These are phyloP conservation scores for Ricordea florida DNA, from an alignment of 92 coral and sea anemone genomes.

Conservation along the genomic window DNA sequence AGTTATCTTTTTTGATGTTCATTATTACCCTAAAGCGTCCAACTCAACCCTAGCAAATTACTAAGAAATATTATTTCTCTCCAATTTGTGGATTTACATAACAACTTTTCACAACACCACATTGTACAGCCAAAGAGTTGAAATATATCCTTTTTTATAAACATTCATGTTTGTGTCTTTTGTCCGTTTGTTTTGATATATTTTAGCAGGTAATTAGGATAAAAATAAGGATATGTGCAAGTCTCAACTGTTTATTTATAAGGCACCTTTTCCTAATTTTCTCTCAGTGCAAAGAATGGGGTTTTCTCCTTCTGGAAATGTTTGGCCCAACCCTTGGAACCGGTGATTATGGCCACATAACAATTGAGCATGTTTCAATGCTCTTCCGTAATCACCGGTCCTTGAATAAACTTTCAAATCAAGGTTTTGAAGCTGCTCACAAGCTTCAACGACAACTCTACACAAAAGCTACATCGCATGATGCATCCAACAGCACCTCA, in stretches of 20 bases:
- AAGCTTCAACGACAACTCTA: conserved; percentile 33
- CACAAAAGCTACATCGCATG: conserved; percentile 31
- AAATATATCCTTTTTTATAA: neutral
- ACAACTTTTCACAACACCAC: neutral
- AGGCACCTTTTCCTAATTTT: neutral
- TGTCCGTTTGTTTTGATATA: neutral
- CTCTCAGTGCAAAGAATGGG: conserved; percentile 53
- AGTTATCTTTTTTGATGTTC: neutral
- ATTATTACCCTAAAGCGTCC: neutral
- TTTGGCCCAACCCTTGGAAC: conserved; percentile 41
- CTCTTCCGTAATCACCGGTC: conserved; percentile 23
- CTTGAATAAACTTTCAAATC: conserved; percentile 5
- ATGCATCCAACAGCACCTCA: neutral
- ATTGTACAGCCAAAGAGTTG: neutral
- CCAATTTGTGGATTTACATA: neutral
- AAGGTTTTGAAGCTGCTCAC: conserved; percentile 38
- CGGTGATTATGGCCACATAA: conserved; percentile 40
- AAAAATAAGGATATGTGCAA: neutral
- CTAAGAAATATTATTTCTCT: neutral
- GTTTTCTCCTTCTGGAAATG: conserved; percentile 18
- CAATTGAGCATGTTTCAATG: conserved; percentile 22
- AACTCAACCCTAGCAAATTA: neutral
- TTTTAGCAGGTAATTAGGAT: neutral
- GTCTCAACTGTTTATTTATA: neutral
- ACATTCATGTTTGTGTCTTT: neutral